Evolutionary conservation across 1,140 invertebrate genomes (phyloP), one percentile per base, ranked within the genome.

Genomic region (Hypsibius dujardini): DNA sequence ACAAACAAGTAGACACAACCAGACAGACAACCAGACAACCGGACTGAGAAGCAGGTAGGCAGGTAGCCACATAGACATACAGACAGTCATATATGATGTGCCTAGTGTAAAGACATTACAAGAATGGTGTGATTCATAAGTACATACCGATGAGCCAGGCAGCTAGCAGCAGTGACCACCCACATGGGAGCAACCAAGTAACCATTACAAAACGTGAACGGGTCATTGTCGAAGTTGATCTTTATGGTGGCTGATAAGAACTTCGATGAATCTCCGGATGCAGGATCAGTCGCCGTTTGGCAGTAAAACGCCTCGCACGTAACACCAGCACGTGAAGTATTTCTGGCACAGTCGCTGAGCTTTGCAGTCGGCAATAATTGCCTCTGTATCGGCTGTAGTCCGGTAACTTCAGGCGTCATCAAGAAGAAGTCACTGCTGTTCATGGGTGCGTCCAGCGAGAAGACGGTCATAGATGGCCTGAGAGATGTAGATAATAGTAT

Each of bases 121-220:
- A n/a, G n/a, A n/a, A n/a, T n/a, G n/a, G n/a, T n/a, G n/a, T n/a
- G n/a, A n/a, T n/a, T n/a, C n/a, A n/a, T n/a, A n/a, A n/a, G n/a
- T n/a, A n/a, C n/a, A n/a, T 67, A 67, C 62, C 62, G 7, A 42
- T 67, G 12, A 3, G 7, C 3, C 62, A 67, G 42, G 42, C 62
- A 67, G 62, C 62, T 67, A 67, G 62, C 62, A 42, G 7, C 3
- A 42, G 62, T 67, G 7, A 67, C 7, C 12, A 67, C 45, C 62
- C 62, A 67, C 62, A 67, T 67, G 42, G 62, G 62, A 14, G 62
- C 62, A 7, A 67, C 62, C 62, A 67, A 42, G 42, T 67, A 67
- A 14, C 62, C 62, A 42, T 67, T 67, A 42, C 62, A 67, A 3
- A 42, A 12, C 7, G 42, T 67, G 62, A 67, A 67, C 3, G 62